Base-by-base conservation (phyloP, 2,113 vertebrate genomes). In the Clarias gariepinus region DNA sequence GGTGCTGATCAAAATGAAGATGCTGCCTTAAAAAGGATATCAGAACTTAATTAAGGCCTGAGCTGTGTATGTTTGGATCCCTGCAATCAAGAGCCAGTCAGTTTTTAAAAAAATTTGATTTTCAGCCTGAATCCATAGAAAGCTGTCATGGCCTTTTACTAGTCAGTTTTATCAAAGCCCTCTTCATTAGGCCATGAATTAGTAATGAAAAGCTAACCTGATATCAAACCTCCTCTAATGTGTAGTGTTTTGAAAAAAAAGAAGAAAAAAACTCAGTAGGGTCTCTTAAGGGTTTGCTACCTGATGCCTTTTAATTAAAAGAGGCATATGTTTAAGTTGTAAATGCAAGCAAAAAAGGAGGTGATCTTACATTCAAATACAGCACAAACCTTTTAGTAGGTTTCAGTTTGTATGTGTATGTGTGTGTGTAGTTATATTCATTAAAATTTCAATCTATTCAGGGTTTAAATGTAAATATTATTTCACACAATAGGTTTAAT, bases 131-230 rank as follows among this genome's bases (percentile, higher is more conserved):
- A 82, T 87, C 69, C 68, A 63, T 82, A 60, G 25, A 73, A 81
- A 25, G 52, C 68, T 55, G 52, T 55, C 36, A 41, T 60, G 78
- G 79, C 28, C 41, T 82, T 69, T 52, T 82, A 55, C 78, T 86
- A 36, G 25, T 66, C 28, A 11, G 36, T 87, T 82, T 19, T 47
- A 82, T 82, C 41, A 82, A 87, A 82, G 80, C 58, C 55, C 41
- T 76, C 15, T 82, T 87, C 69, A 87, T 76, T 53, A 76, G 84
- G 21, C 4, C 41, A 87, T 87, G 80, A 82, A 87, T 82, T 76
- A 87, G 60, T 87, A 76, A 82, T 76, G 80, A 82, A 82, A 86
- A 66, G 86, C 69, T 77, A 87, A 87, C 80, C 80, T 87, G 80
- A 76, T 87, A 82, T 82, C 86, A 82, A 87, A 82, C 80, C 86